Percentiles rank a stretch among this genome's conserved stretches.
phyloP scores from a whole-genome alignment of 2,797 vertebrate genomes.

The Eidolon dupreanum region DNA sequence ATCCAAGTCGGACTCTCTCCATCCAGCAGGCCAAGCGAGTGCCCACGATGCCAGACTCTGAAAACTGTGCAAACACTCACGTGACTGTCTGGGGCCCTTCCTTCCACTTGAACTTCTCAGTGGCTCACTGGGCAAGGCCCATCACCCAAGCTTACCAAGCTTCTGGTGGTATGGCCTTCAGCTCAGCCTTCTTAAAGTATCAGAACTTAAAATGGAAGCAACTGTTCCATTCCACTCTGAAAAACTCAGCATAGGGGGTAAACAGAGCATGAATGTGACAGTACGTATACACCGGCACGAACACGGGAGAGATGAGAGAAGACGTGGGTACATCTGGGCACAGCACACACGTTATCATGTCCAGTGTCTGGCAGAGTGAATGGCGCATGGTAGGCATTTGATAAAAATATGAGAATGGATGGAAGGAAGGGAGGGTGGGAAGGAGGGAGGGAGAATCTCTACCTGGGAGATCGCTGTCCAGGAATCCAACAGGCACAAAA shows the following conservation, averaged over 20 bases:
- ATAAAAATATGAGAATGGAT: neutral
- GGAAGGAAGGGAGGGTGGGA: neutral
- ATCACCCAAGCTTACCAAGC: neutral
- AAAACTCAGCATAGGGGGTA: neutral
- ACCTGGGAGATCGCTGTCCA: neutral
- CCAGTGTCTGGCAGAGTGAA: neutral
- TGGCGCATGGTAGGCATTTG: neutral
- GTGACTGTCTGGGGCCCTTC: neutral
- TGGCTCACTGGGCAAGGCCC: accelerated
- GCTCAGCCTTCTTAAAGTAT: neutral
- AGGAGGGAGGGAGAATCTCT: neutral
- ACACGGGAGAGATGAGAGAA: neutral
- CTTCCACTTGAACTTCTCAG: neutral
- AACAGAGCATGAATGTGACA: neutral
- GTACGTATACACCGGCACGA: neutral
- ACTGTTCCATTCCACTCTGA: neutral
- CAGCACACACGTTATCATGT: neutral
- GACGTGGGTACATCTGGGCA: neutral
- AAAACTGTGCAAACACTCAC: neutral
- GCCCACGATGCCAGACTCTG: neutral
- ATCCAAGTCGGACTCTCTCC: neutral
- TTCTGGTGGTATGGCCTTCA: neutral
- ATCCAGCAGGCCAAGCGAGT: neutral
- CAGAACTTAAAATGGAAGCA: neutral
- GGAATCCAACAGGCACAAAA: neutral